phyloP scores from a whole-genome alignment of 2,888 invertebrate genomes.

The Smittia sp. region DNA sequence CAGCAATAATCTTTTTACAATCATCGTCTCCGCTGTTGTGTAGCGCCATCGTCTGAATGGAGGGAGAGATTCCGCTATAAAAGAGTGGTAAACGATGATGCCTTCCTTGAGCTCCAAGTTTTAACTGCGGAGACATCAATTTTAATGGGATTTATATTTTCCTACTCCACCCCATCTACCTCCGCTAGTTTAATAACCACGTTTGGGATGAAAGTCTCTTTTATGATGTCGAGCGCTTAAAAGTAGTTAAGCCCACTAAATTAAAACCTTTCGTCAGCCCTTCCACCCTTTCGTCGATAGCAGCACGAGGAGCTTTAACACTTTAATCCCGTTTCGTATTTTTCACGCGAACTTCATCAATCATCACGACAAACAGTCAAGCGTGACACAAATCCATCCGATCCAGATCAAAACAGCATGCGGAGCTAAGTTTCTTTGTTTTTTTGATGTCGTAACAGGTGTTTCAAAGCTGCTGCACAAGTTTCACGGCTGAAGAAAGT shows the following conservation, averaged over 20 bases:
- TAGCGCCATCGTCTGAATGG: neutral
- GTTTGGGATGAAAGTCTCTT: neutral
- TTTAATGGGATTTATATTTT: conserved; percentile 16
- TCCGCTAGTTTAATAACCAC: neutral
- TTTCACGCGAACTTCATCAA: conserved; percentile 28
- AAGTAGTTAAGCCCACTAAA: conserved; percentile 32
- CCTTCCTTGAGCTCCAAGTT: neutral
- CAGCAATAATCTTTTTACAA: conserved; percentile 12
- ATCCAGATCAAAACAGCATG: conserved; percentile 39
- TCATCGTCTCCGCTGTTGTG: conserved; percentile 3
- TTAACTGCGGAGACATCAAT: conserved; percentile 19
- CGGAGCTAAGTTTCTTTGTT: neutral
- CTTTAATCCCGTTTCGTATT: conserved; percentile 17
- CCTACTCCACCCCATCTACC: neutral
- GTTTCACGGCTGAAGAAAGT: neutral
- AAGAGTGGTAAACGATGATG: conserved; percentile 14
- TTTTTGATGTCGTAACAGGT: conserved; percentile 35
- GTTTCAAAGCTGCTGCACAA: neutral
- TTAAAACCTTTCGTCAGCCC: neutral
- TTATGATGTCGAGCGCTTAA: neutral
- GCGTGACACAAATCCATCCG: conserved; percentile 30
- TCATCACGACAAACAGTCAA: neutral
- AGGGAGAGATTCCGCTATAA: neutral
- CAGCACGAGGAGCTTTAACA: neutral
- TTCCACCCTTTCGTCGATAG: neutral